phyloP scores from a whole-genome alignment of 2,797 vertebrate species.

The Gallirallus australis region DNA sequence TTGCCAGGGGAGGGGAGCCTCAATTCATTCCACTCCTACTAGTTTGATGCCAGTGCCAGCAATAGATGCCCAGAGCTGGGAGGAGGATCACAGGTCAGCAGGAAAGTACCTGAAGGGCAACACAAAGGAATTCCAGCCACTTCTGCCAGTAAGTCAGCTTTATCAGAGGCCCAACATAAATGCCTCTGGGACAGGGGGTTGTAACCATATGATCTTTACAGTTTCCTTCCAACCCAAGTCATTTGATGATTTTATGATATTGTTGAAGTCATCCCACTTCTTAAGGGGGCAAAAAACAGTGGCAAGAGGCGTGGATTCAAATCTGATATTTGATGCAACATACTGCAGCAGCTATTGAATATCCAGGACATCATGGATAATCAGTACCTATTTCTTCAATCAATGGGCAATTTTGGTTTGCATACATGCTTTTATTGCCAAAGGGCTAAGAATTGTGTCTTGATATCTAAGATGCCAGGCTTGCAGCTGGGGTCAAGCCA shows the following conservation, averaged over 20 bases:
- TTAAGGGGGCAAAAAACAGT: neutral
- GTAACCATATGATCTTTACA: no score
- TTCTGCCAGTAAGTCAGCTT: no score
- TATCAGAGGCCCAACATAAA: no score
- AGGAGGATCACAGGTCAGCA: no score
- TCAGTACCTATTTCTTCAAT: neutral
- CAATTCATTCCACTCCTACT: no score
- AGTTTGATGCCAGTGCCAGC: no score
- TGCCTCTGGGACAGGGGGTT: no score
- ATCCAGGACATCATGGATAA: neutral
- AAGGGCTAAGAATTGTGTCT: neutral
- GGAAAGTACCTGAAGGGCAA: no score
- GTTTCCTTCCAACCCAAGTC: no score
- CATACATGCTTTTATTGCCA: neutral
- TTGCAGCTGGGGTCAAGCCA: neutral
- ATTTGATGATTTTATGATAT: neutral
- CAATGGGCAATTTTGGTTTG: neutral
- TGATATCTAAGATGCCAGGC: neutral
- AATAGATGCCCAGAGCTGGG: no score
- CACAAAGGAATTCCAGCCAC: no score
- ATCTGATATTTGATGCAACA: neutral
- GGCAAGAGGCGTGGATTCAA: neutral
- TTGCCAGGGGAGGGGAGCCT: no score
- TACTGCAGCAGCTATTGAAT: neutral
- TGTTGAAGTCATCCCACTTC: neutral